Evolutionary conservation across 2,888 invertebrate genomes (phyloP).

Genomic region (Asteroscopus sphinx): DNA sequence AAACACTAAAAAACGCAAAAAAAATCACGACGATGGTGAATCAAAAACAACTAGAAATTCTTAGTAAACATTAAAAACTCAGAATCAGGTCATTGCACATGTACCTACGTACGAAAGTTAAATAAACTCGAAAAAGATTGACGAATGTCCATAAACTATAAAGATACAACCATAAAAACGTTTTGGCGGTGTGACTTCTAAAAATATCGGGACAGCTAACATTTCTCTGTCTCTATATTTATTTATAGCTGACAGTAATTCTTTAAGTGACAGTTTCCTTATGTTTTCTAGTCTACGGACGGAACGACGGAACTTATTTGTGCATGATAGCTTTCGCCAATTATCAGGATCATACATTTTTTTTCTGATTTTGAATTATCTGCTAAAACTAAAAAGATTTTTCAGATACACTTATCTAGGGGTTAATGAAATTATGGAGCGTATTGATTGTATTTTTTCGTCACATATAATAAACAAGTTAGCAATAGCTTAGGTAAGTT

Average conservation of each 20-base stretch:
- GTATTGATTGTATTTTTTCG: too few relatives aligned
- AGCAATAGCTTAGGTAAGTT: too few relatives aligned
- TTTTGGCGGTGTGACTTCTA: slow-evolving; percentile 1
- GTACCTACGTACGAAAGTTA: neutral
- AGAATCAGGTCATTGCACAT: slow-evolving; percentile 38
- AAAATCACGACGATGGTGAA: slow-evolving; percentile 17
- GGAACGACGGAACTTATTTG: neutral
- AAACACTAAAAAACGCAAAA: neutral
- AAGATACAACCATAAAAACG: slow-evolving; percentile 3
- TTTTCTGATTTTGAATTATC: neutral
- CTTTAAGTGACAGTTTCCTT: neutral
- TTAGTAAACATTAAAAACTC: slow-evolving; percentile 18
- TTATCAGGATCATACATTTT: neutral
- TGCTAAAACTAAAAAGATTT: too few relatives aligned
- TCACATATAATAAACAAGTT: too few relatives aligned
- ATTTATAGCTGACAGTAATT: slow-evolving; percentile 1
- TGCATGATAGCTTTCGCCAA: neutral
- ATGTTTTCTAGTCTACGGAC: neutral
- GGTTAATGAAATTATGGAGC: too few relatives aligned
- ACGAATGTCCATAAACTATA: slow-evolving; percentile 1
- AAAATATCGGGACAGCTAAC: slow-evolving; percentile 13
- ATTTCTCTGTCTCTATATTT: slow-evolving; percentile 4
- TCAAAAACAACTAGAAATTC: slow-evolving; percentile 15
- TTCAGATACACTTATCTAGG: too few relatives aligned
- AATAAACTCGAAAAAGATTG: slow-evolving; percentile 15